Percentiles rank a stretch among this genome's conserved stretches.
These are phyloP conservation scores for Euleptes europaea DNA, from an alignment of 2,113 vertebrate species.

Conservation along the genomic window DNA sequence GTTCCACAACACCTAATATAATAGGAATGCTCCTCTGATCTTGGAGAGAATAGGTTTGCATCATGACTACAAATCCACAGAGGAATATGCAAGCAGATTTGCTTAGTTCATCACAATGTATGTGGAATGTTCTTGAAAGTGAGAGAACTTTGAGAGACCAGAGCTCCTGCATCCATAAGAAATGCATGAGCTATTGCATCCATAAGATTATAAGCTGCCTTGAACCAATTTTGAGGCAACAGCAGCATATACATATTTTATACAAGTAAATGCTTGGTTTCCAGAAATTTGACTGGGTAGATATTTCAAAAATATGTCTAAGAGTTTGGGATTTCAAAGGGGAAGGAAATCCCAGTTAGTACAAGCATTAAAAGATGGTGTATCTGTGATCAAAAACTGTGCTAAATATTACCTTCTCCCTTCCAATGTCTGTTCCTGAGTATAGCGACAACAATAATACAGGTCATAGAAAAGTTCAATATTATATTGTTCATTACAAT, in stretches of 20 bases:
- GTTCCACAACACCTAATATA: no score
- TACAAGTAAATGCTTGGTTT: not conserved
- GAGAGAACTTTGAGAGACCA: not conserved
- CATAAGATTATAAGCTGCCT: no score
- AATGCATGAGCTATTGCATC: not conserved
- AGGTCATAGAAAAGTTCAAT: not conserved
- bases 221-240: no score
- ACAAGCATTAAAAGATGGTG: slow-evolving; percentile 31
- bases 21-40: no score
- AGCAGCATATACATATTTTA: no score
- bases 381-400: slow-evolving; percentile 23
- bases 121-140: not conserved
- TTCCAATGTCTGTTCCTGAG: not conserved
- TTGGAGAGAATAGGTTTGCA: no score
- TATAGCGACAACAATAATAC: slow-evolving; percentile 19
- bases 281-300: slow-evolving; percentile 13
- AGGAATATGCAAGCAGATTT: not conserved
- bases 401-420: not conserved
- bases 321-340: slow-evolving; percentile 26
- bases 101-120: not conserved
- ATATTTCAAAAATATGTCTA: not conserved
- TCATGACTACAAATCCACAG: no score
- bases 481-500: not conserved
- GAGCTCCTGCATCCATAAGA: not conserved
- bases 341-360: not conserved